phyloP scores from a whole-genome alignment of 2,888 invertebrate genomes.

The Priocnemis perturbator region DNA sequence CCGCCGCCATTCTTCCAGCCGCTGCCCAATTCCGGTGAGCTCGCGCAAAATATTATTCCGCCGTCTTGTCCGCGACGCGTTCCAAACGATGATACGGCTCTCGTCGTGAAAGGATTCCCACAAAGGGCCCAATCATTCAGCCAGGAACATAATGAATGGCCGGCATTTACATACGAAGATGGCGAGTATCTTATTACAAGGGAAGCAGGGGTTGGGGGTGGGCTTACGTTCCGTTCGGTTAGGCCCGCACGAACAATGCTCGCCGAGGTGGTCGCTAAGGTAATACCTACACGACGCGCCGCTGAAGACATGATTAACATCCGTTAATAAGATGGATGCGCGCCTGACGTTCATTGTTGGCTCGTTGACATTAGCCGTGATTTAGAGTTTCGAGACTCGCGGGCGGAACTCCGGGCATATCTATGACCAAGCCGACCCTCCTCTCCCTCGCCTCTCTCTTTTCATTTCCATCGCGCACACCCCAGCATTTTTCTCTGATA shows the following conservation, averaged over 20 bases:
- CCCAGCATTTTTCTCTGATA: no score
- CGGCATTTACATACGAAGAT: conserved; percentile 75
- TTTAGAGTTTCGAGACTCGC: conserved; percentile 51
- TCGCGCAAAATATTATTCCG: conserved; percentile 11
- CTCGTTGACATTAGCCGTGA: conserved; percentile 64
- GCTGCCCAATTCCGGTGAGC: conserved; percentile 3
- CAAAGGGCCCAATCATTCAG: conserved; percentile 73
- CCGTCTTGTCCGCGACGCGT: conserved; percentile 43
- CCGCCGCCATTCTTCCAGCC: conserved; percentile 1
- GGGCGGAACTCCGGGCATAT: background rate
- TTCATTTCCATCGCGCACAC: background rate
- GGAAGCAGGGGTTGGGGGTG: conserved; percentile 52
- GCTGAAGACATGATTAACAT: conserved; percentile 75
- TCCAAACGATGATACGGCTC: conserved; percentile 61
- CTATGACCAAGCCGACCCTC: background rate
- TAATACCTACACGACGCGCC: conserved; percentile 71
- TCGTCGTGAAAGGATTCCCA: conserved; percentile 71
- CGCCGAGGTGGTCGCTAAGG: conserved; percentile 72
- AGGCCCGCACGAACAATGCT: conserved; percentile 70
- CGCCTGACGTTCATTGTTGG: conserved; percentile 70
- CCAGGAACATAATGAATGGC: conserved; percentile 73
- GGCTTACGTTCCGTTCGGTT: conserved; percentile 58
- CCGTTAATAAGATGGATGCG: conserved; percentile 75
- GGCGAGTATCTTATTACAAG: conserved; percentile 75
- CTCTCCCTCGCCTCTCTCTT: background rate